A percentile compares a stretch with the other conserved stretches of the same genome.
Evolutionary conservation across 2,888 invertebrate genomes (phyloP).

Genomic region (Aspidapion aeneum): DNA sequence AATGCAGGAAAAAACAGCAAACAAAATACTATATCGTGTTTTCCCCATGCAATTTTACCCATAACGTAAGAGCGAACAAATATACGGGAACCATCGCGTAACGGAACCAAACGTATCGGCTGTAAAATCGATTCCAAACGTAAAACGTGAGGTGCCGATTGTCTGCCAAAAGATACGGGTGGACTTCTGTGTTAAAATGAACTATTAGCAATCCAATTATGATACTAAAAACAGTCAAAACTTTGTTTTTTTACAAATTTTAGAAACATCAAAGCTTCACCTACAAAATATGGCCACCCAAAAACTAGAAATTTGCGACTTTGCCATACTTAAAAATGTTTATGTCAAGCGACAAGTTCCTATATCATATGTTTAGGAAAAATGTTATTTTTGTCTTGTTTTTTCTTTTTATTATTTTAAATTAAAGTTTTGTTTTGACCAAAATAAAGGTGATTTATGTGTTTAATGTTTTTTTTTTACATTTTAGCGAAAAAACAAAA

Average conservation of each 20-base stretch:
- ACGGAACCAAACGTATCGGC: slow-evolving; percentile 60
- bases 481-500: too few relatives aligned
- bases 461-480: too few relatives aligned
- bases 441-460: too few relatives aligned
- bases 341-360: too few relatives aligned
- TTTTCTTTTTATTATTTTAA: too few relatives aligned
- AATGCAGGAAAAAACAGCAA: slow-evolving; percentile 61
- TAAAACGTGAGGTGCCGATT: slow-evolving; percentile 97
- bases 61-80: slow-evolving; percentile 58
- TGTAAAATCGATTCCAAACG: slow-evolving; percentile 84
- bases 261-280: slow-evolving; percentile 50
- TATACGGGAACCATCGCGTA: slow-evolving; percentile 73
- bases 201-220: slow-evolving; percentile 52
- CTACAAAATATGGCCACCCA: too few relatives aligned
- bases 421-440: too few relatives aligned
- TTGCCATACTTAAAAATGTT: too few relatives aligned
- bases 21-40: slow-evolving; percentile 54
- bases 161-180: slow-evolving; percentile 92
- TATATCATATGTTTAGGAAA: too few relatives aligned
- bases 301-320: too few relatives aligned
- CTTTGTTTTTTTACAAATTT: slow-evolving; percentile 48
- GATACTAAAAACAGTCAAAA: slow-evolving; percentile 42
- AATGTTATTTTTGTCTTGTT: too few relatives aligned
- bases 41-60: slow-evolving; percentile 53
- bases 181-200: slow-evolving; percentile 74